These are phyloP conservation scores for Carabus problematicus DNA, from an alignment of 2,888 invertebrate species.

Conservation along the genomic window DNA sequence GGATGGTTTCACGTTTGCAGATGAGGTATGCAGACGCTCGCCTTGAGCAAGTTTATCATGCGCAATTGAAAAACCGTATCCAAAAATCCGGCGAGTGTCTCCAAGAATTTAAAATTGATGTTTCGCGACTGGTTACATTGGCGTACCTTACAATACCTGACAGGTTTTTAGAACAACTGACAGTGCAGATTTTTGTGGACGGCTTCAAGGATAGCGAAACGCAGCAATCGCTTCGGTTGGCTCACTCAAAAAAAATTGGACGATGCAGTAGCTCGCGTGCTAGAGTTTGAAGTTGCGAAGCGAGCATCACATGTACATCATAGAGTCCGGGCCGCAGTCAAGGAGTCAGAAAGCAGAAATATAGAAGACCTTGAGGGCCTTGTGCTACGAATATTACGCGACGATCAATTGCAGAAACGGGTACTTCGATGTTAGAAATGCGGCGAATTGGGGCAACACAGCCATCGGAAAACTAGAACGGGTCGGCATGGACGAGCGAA, in stretches of 20 bases:
- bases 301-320: not conserved
- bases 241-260: not conserved
- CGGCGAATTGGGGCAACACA: not conserved
- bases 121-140: not conserved
- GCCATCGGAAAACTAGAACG: not conserved
- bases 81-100: not conserved
- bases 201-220: conserved; percentile 4
- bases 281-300: not conserved
- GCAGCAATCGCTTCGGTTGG: not conserved
- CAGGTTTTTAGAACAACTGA: not conserved
- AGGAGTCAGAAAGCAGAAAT: not conserved
- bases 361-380: not conserved
- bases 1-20: not conserved
- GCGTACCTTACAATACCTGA: not conserved
- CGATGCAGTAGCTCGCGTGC: not conserved
- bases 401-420: not conserved
- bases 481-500: not conserved
- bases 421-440: not conserved
- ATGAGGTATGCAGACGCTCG: conserved; percentile 4
- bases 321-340: not conserved
- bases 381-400: not conserved
- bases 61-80: conserved; percentile 4
- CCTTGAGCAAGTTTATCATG: conserved; percentile 1
- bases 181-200: not conserved
- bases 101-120: not conserved